phyloP scores from a whole-genome alignment of 2,797 vertebrate species.

The Onychomys leucogaster region DNA sequence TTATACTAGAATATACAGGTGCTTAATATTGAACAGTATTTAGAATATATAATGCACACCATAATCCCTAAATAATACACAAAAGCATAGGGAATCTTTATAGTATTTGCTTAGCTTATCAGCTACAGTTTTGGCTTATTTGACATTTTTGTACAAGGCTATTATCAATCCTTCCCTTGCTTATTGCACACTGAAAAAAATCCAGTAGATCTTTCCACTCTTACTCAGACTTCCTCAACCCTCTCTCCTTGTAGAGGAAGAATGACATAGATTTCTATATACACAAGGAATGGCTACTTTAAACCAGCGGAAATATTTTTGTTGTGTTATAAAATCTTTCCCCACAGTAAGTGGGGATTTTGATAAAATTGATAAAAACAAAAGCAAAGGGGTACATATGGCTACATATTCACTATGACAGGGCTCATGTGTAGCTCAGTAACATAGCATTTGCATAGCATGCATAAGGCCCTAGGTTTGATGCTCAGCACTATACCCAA shows the following conservation, averaged over 20 bases:
- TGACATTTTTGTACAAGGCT: background rate
- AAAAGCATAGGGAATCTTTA: background rate
- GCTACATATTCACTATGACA: background rate
- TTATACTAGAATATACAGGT: constrained; percentile 23
- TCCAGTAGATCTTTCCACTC: background rate
- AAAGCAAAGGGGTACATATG: constrained; percentile 28
- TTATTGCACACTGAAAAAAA: background rate
- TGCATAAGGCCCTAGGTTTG: background rate
- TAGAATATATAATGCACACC: constrained; percentile 35
- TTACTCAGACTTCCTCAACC: background rate
- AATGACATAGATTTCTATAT: background rate
- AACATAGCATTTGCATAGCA: background rate
- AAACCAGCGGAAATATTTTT: constrained; percentile 5
- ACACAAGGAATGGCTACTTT: background rate
- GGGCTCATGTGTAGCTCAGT: background rate
- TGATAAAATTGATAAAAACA: constrained; percentile 46
- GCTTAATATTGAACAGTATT: constrained; percentile 33
- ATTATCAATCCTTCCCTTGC: background rate
- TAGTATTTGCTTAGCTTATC: constrained; percentile 48
- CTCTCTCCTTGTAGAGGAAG: background rate
- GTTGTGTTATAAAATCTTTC: constrained; percentile 22
- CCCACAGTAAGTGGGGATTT: background rate
- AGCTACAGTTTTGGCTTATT: constrained; percentile 28
- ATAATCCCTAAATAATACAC: background rate
- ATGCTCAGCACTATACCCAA: background rate